Conservation (phyloP, 2,113 vertebrate species). For the Oenanthe melanoleuca region DNA sequence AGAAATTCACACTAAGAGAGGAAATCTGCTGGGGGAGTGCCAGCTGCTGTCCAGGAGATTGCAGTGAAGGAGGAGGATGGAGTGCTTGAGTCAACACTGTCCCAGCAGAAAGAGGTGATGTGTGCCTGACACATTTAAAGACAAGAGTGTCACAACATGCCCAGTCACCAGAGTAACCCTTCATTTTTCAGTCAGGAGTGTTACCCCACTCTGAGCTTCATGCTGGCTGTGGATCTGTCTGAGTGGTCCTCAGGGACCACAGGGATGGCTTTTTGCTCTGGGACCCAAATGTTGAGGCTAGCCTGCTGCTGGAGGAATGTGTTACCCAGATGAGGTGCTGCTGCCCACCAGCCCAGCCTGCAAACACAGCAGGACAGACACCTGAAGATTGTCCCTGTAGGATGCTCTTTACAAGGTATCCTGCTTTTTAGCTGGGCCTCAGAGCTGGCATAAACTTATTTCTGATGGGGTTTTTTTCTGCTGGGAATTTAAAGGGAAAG, state of each 20-base stretch:
- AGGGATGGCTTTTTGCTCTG: not conserved
- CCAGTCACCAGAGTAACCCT: not conserved
- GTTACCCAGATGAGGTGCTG: fast-evolving
- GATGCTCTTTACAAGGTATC: not conserved
- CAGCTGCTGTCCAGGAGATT: not conserved
- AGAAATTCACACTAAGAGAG: not conserved
- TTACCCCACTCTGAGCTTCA: not conserved
- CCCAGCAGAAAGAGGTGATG: not conserved
- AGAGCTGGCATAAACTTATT: not conserved
- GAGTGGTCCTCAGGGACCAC: not conserved
- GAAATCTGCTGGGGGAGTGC: not conserved
- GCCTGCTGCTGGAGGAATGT: not conserved
- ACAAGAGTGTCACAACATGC: fast-evolving
- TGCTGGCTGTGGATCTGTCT: not conserved
- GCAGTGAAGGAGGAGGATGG: not conserved
- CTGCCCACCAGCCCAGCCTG: not conserved
- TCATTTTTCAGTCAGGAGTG: not conserved
- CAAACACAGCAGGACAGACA: not conserved
- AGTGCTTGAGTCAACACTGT: not conserved
- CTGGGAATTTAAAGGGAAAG: not conserved
- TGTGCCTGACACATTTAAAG: not conserved
- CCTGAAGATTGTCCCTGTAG: not conserved
- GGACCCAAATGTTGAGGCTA: not conserved
- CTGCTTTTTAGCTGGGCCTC: not conserved
- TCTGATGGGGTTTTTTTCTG: not conserved